phyloP scores from a whole-genome alignment of 2,888 invertebrate genomes.

The Mystacides longicornis region DNA sequence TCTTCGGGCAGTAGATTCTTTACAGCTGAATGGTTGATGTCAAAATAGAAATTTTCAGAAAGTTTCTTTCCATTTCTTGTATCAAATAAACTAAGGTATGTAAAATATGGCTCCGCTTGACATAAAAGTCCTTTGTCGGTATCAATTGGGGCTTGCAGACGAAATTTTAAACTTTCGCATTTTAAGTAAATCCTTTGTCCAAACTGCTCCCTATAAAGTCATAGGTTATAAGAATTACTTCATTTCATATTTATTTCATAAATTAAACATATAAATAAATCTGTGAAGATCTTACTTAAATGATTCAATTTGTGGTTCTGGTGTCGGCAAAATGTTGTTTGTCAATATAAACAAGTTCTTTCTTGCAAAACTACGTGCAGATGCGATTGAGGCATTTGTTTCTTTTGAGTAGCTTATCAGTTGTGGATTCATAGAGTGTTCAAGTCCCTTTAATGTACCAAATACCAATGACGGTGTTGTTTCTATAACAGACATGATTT shows the following conservation, averaged over 20 bases:
- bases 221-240: too few relatives aligned
- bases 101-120: constrained; percentile 91
- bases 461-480: constrained; percentile 56
- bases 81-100: constrained; percentile 85
- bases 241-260: too few relatives aligned
- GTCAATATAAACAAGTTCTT: constrained; percentile 64
- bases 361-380: constrained; percentile 71
- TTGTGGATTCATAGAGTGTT: constrained; percentile 89
- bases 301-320: constrained; percentile 59
- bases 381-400: constrained; percentile 79
- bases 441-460: constrained; percentile 79
- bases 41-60: constrained; percentile 89
- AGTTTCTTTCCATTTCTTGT: constrained; percentile 79
- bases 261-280: background rate
- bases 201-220: constrained; percentile 66
- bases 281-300: constrained; percentile 46
- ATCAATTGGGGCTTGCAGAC: constrained; percentile 73
- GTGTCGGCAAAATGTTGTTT: constrained; percentile 40
- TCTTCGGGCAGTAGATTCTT: constrained; percentile 46
- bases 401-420: constrained; percentile 84
- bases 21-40: constrained; percentile 72
- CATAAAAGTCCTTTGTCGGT: constrained; percentile 67
- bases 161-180: constrained; percentile 77
- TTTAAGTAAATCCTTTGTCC: constrained; percentile 77
- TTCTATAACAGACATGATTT: constrained; percentile 30